These are phyloP conservation scores for Drosophila fulvimacula DNA, from an alignment of 2,888 invertebrate genomes.

Conservation along the genomic window DNA sequence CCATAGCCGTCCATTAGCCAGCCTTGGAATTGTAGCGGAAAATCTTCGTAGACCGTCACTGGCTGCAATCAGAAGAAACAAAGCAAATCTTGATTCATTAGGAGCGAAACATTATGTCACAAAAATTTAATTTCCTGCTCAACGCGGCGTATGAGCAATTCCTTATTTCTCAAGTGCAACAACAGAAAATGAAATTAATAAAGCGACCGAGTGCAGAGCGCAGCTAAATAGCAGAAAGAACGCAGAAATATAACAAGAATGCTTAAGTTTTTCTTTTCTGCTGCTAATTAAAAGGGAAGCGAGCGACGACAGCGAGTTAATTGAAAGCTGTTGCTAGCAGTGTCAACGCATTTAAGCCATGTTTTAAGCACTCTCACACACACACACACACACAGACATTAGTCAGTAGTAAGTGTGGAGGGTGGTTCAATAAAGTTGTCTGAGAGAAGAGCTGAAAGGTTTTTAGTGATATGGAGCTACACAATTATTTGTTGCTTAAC, in stretches of 20 bases:
- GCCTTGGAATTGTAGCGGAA: constrained; percentile 60
- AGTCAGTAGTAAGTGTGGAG: neutral
- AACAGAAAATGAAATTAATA: constrained; percentile 66
- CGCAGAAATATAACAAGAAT: constrained; percentile 6
- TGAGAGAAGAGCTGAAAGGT: neutral
- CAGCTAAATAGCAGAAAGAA: constrained; percentile 35
- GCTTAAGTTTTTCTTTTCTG: constrained; percentile 32
- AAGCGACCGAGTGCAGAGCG: constrained; percentile 14
- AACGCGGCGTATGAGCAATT: constrained; percentile 65
- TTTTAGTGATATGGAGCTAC: no score
- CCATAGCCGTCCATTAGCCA: constrained; percentile 69
- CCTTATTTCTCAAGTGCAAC: constrained; percentile 50
- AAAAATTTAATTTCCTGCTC: constrained; percentile 65
- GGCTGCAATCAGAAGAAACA: constrained; percentile 50
- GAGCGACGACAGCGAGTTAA: constrained; percentile 60
- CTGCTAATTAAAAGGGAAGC: constrained; percentile 64
- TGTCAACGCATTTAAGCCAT: constrained; percentile 64
- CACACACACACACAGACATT: constrained; percentile 3
- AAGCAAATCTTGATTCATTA: neutral
- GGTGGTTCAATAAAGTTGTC: neutral
- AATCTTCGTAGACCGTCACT: constrained; percentile 62
- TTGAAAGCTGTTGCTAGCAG: constrained; percentile 70
- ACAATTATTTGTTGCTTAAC: no score
- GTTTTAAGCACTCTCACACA: constrained; percentile 26
- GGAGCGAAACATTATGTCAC: neutral